phyloP scores from a whole-genome alignment of 2,888 invertebrate species.

The Ochropleura plecta region DNA sequence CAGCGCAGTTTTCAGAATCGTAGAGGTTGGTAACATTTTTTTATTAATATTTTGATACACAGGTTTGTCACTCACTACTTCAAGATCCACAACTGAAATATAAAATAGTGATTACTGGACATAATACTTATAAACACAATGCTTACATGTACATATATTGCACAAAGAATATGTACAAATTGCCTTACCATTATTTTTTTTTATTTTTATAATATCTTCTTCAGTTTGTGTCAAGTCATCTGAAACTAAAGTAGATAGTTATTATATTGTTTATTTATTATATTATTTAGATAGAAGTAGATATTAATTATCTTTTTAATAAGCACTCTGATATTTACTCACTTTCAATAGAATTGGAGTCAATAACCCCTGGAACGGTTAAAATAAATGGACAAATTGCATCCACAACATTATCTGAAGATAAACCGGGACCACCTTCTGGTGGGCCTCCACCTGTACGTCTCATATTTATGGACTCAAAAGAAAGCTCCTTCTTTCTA shows the following conservation, averaged over 20 bases:
- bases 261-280: neutral
- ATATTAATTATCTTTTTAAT: neutral
- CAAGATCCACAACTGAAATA: constrained; percentile 1
- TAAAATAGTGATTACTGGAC: neutral
- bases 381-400: constrained; percentile 14
- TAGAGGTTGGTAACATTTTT: too few relatives aligned
- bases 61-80: too few relatives aligned
- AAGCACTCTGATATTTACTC: neutral
- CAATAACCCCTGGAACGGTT: neutral
- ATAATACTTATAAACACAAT: neutral
- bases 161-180: neutral
- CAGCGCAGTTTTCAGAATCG: too few relatives aligned
- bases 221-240: too few relatives aligned
- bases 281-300: neutral
- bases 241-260: too few relatives aligned
- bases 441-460: constrained; percentile 12
- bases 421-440: neutral
- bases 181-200: neutral
- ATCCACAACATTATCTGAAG: neutral
- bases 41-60: too few relatives aligned
- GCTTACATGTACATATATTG: neutral
- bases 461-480: neutral
- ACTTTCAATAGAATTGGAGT: constrained; percentile 1
- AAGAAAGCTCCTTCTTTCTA: constrained; percentile 1
- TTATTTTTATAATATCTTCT: too few relatives aligned